Evolutionary conservation across 2,797 vertebrate species (phyloP).

Genomic region (Astyanax mexicanus): DNA sequence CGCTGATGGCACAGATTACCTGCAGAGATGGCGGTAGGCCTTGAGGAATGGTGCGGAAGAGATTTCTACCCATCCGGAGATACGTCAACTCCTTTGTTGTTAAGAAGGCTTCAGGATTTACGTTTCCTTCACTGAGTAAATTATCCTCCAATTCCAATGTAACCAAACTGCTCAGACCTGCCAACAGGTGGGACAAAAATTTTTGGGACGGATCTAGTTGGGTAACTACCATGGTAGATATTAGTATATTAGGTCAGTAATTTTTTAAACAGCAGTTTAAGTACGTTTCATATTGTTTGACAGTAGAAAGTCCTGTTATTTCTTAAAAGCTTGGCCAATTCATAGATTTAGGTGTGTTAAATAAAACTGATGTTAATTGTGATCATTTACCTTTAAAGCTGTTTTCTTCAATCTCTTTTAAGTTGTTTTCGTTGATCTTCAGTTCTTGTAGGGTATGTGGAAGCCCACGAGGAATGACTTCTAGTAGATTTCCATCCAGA

Average conservation of each 20-base stretch:
- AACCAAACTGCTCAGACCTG: slow-evolving; percentile 86
- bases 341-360: no score
- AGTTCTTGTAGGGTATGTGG: slow-evolving; percentile 92
- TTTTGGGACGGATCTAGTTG: not conserved
- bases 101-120: slow-evolving; percentile 84
- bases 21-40: slow-evolving; percentile 88
- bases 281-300: no score
- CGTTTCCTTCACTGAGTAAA: slow-evolving; percentile 87
- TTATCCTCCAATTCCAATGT: slow-evolving; percentile 97
- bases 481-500: slow-evolving; percentile 91
- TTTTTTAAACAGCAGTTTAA: no score
- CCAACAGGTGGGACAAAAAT: slow-evolving; percentile 35
- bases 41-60: slow-evolving; percentile 92
- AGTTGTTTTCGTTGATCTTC: slow-evolving; percentile 93
- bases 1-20: slow-evolving; percentile 83
- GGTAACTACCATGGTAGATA: not conserved
- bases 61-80: slow-evolving; percentile 89
- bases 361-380: not conserved
- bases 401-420: slow-evolving; percentile 81
- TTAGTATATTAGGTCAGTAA: not conserved
- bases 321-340: no score
- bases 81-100: slow-evolving; percentile 86
- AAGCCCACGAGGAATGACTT: slow-evolving; percentile 81
- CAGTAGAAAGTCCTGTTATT: no score
- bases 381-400: slow-evolving; percentile 83